Evolutionary conservation across 92 coral and sea anemone genomes (phyloP).

Genomic region (Phenganax stokvisi): DNA sequence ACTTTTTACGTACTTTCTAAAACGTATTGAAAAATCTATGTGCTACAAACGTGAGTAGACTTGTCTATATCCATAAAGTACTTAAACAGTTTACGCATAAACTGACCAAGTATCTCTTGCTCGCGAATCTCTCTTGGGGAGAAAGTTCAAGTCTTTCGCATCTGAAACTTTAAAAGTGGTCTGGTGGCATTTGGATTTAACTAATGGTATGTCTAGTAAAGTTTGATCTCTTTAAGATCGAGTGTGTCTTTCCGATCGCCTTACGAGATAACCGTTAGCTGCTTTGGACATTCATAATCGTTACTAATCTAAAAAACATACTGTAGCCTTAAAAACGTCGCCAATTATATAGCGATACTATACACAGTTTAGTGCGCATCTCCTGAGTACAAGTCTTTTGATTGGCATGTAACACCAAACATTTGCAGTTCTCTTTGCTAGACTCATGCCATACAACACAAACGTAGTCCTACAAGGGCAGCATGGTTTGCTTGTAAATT

Average conservation of each 20-base stretch:
- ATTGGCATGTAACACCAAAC: slow-evolving; percentile 32
- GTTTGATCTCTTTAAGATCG: slow-evolving; percentile 34
- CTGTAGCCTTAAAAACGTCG: slow-evolving; percentile 1
- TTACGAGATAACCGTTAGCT: slow-evolving; percentile 36
- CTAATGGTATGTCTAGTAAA: slow-evolving; percentile 42
- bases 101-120: slow-evolving; percentile 11
- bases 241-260: slow-evolving; percentile 28
- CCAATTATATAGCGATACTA: neutral
- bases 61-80: slow-evolving; percentile 22
- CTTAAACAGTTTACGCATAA: slow-evolving; percentile 10
- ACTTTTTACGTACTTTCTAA: no score
- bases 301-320: slow-evolving; percentile 27
- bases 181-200: slow-evolving; percentile 34
- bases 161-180: slow-evolving; percentile 38
- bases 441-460: slow-evolving; percentile 16
- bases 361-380: slow-evolving; percentile 10
- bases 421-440: slow-evolving; percentile 7
- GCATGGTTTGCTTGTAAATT: slow-evolving; percentile 14
- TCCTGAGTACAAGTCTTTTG: slow-evolving; percentile 25
- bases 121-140: slow-evolving; percentile 38
- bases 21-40: neutral
- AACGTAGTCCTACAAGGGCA: slow-evolving; percentile 3
- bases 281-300: slow-evolving; percentile 33
- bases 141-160: slow-evolving; percentile 44
- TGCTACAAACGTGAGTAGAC: slow-evolving; percentile 15